phyloP scores from a whole-genome alignment of 2,797 vertebrate genomes.

The Alcedo quadribrachys region DNA sequence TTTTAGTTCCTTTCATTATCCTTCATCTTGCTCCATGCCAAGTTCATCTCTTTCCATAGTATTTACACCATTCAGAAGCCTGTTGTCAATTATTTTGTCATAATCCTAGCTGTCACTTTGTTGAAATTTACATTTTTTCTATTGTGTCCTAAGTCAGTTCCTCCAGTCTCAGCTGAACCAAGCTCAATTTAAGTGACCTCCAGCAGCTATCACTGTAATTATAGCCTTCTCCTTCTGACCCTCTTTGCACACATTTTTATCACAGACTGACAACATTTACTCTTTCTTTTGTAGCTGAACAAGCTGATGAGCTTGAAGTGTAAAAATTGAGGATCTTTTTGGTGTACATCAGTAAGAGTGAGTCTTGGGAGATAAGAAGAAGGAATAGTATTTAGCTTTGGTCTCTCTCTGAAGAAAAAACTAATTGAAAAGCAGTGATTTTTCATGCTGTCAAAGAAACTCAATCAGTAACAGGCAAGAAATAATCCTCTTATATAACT shows the following conservation, averaged over 20 bases:
- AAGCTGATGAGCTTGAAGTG: neutral
- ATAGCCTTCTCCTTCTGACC: neutral
- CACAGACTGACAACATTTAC: neutral
- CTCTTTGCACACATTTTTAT: neutral
- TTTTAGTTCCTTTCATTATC: neutral
- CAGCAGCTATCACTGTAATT: neutral
- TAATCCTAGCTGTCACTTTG: neutral
- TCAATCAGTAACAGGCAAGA: constrained; percentile 19
- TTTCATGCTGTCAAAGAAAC: constrained; percentile 35
- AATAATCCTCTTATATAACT: constrained; percentile 57
- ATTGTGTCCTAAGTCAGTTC: neutral
- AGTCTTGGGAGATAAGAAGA: neutral
- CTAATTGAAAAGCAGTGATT: constrained; percentile 33
- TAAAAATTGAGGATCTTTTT: neutral
- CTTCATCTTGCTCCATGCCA: neutral
- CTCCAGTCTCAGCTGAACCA: neutral
- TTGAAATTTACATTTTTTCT: constrained; percentile 22
- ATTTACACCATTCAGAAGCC: neutral
- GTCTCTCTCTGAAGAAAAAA: constrained; percentile 1
- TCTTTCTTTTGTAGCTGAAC: constrained; percentile 11
- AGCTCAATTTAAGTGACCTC: neutral
- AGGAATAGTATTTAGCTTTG: neutral
- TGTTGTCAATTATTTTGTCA: neutral
- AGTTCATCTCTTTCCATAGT: neutral
- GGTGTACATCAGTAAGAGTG: neutral